Evolutionary conservation across 35 echinoderm and acorn worm genomes (phyloP).

Genomic region (Nesometra sesokonis): DNA sequence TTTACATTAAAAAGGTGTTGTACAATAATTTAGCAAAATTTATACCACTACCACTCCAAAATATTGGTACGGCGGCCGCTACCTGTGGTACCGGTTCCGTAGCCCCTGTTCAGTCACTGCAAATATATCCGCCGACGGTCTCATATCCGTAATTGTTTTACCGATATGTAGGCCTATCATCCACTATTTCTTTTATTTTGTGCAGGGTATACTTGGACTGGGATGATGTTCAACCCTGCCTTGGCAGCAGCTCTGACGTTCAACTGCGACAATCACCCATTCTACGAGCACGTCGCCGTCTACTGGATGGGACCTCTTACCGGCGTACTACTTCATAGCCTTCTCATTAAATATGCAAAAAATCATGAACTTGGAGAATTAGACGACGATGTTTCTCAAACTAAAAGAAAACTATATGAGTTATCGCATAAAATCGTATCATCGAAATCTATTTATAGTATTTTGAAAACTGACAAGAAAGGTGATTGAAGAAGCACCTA

Average conservation of each 20-base stretch:
- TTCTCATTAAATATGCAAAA: not conserved
- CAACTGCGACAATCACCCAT: slow-evolving; percentile 73
- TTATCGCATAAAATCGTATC: not conserved
- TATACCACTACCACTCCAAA: too few relatives aligned
- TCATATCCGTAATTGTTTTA: too few relatives aligned
- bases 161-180: not conserved
- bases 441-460: not conserved
- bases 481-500: not conserved
- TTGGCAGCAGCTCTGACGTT: slow-evolving; percentile 81
- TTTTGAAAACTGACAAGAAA: not conserved
- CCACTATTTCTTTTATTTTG: not conserved
- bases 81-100: too few relatives aligned
- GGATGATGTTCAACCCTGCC: slow-evolving; percentile 99
- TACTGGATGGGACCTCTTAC: slow-evolving; percentile 82
- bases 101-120: too few relatives aligned
- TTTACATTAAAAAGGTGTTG: too few relatives aligned
- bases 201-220: slow-evolving; percentile 86
- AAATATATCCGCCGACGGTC: too few relatives aligned
- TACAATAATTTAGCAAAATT: too few relatives aligned
- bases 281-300: slow-evolving; percentile 72
- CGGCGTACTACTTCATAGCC: not conserved
- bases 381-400: not conserved
- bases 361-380: not conserved
- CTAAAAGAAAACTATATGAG: not conserved
- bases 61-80: too few relatives aligned